Evolutionary conservation across 2,113 vertebrate genomes (phyloP), one percentile per base, ranked within the genome.

Genomic region (Oriolus oriolus): DNA sequence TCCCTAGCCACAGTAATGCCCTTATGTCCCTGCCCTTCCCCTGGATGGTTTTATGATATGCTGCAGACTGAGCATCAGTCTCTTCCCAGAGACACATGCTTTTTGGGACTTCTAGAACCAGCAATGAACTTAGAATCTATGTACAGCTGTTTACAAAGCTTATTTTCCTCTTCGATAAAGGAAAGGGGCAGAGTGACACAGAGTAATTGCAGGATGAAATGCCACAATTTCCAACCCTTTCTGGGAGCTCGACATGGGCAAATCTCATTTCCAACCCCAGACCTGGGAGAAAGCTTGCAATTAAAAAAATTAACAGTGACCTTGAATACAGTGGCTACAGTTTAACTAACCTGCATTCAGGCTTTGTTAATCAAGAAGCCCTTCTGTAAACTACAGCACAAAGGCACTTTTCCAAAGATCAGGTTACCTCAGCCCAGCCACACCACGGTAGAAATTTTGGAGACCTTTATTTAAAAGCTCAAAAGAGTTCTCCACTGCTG

Each of bases 261-360:
- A 90, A 42, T 93, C 57, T 95, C 71, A 74, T 89, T 82, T 92
- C 75, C 84, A 52, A 35, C 41, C 70, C 79, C 71, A 88, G 79
- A 91, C 49, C 75, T 91, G 74, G 76, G 26, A 89, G 37, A 90
- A 95, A 83, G 71, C 57, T 54, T 73, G 23, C 85, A 86, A 96
- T 87, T 95, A 94, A 96, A 95, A 94, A 87, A 70, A 90, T 83
- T 59, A 94, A 71, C 60, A 87, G 76, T 82, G 45, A 92, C 73
- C 75, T 89, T 95, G 90, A 75, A 87, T 59, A 65, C 35, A 68
- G 80, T 33, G 49, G 56, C 65, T 87, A 60, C 66, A 71, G n/a
- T 80, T 91, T 88, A 96, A 95, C 69, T 54, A 90, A 65, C 57
- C 57, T 1, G 1, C 30, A 54, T 96, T 87, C 68, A 59, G 39